Base-by-base conservation (phyloP, 2,888 invertebrate species). In the Pharmacophagus antenor region DNA sequence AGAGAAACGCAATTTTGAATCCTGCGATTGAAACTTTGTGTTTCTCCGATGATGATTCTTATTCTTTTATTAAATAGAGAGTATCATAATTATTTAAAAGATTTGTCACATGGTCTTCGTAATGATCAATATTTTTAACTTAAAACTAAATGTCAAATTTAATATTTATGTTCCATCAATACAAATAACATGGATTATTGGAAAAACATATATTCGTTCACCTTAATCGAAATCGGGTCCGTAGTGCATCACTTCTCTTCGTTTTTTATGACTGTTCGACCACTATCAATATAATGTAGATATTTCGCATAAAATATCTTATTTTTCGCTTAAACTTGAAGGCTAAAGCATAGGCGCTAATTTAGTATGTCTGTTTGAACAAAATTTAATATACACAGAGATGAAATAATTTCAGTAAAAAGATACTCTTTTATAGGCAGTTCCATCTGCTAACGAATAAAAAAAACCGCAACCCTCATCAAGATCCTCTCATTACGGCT, bases 151-250 rank as follows among this genome's bases (percentile, higher is more conserved):
- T n/a, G n/a, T 37, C 37, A 37, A 37, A n/a, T 37, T n/a, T 1
- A 18, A 44, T 18, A 18, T 44, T 44, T 20, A 8, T 18, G 10
- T 44, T 10, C 4, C 42, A 18, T n/a, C 4, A 8, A 1, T 18
- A 10, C 42, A 8, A 58, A 46, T 52, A 46, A 7, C 22, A 22
- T 12, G 46, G 47, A 53, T 53, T 53, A 53, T 48, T 37, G 25
- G 47, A 20, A 41, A 48, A 53, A 58, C 53, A 58, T 53, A 53
- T 53, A 48, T 20, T 20, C 23, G 53, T 53, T 58, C 46, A 58
- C 53, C 53, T 58, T 53, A 48, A 58, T 58, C 53, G 58, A 58
- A 56, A 52, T 52, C 53, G 17, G 37, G 37, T 18, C 58, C 47
- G 41, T 47, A 47, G 25, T 18, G 20, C 49, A 20, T 41, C 41